These are phyloP conservation scores for Atrina japonica DNA, from an alignment of 2,888 invertebrate genomes.

Conservation along the genomic window DNA sequence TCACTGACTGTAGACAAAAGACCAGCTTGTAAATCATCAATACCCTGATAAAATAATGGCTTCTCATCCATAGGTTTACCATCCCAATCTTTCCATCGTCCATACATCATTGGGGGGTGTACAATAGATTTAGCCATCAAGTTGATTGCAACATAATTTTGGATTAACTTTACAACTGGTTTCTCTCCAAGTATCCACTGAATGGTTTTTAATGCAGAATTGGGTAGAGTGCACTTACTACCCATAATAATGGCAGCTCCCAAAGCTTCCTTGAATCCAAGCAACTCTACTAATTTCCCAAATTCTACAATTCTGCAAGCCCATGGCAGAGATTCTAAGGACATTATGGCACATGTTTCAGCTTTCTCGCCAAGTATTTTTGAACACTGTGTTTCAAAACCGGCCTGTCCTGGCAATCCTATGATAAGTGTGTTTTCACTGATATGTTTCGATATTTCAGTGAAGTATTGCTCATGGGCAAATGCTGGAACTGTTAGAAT, in stretches of 20 bases:
- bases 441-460: conserved; percentile 61
- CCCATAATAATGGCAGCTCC: conserved; percentile 59
- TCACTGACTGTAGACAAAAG: conserved; percentile 53
- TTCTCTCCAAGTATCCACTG: conserved; percentile 54
- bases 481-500: conserved; percentile 71
- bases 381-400: conserved; percentile 71
- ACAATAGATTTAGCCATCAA: conserved; percentile 63
- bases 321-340: conserved; percentile 72
- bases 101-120: conserved; percentile 68
- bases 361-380: conserved; percentile 54
- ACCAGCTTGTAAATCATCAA: conserved; percentile 54
- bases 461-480: conserved; percentile 67
- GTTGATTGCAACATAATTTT: conserved; percentile 62
- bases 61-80: conserved; percentile 55
- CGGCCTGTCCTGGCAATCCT: conserved; percentile 71
- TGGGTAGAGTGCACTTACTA: conserved; percentile 24
- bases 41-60: conserved; percentile 65
- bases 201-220: conserved; percentile 46
- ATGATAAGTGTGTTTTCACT: conserved; percentile 63
- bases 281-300: conserved; percentile 60
- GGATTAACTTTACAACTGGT: conserved; percentile 53
- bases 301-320: conserved; percentile 66
- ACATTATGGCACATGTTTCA: conserved; percentile 58
- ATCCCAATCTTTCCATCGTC: conserved; percentile 67
- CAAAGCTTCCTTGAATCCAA: conserved; percentile 53